These are phyloP conservation scores for Adelognathus sp. DNA, from an alignment of 2,888 invertebrate genomes.

Conservation along the genomic window DNA sequence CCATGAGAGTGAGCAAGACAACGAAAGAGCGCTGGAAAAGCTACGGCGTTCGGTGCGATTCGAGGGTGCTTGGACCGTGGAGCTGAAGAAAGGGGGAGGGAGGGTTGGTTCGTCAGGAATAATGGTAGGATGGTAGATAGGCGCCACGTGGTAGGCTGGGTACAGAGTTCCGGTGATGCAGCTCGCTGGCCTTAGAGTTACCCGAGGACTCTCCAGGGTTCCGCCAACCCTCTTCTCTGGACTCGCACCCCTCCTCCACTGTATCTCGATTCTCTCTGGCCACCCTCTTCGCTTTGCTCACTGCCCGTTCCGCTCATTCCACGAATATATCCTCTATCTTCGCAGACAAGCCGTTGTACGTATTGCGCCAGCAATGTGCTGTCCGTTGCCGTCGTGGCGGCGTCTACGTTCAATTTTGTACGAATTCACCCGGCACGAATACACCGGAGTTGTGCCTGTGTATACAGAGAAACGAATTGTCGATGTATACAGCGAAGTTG, in stretches of 20 bases:
- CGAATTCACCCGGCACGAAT: constrained; percentile 67
- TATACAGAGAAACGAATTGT: not conserved
- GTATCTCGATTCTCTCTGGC: constrained; percentile 68
- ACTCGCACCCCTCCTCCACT: constrained; percentile 75
- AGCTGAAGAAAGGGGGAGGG: constrained; percentile 14
- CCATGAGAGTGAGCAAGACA: constrained; percentile 60
- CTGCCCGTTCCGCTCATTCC: constrained; percentile 61
- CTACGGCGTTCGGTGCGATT: constrained; percentile 45
- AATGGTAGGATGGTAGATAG: constrained; percentile 44
- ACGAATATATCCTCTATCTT: constrained; percentile 33
- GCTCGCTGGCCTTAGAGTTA: constrained; percentile 68
- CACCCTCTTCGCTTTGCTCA: constrained; percentile 55
- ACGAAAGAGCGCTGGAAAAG: constrained; percentile 41
- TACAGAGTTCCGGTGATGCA: constrained; percentile 75
- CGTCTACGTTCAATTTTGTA: constrained; percentile 74
- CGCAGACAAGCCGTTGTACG: constrained; percentile 40
- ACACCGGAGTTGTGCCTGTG: constrained; percentile 43
- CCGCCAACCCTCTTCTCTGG: constrained; percentile 79
- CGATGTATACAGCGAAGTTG: constrained; percentile 63
- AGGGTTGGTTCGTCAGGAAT: constrained; percentile 31
- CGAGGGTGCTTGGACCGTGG: constrained; percentile 30
- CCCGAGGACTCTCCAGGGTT: constrained; percentile 75
- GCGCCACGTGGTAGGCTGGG: constrained; percentile 56
- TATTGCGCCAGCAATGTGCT: constrained; percentile 64
- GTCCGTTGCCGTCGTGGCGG: constrained; percentile 68